These are phyloP conservation scores for Brachyhypopomus gauderio DNA, from an alignment of 2,113 vertebrate species.

Conservation along the genomic window DNA sequence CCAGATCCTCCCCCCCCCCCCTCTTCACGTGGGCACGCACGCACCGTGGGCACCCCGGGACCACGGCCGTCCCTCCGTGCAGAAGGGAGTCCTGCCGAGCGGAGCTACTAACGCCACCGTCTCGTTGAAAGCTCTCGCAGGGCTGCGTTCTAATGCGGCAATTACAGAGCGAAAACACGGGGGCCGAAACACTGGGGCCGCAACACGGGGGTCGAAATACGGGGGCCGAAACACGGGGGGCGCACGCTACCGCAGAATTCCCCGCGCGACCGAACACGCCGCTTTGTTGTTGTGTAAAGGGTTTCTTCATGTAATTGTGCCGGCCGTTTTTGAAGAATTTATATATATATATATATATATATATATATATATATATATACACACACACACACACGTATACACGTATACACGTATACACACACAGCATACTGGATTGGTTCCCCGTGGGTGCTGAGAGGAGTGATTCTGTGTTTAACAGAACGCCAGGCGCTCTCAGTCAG, in stretches of 20 bases:
- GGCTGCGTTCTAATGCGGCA: conserved; percentile 73
- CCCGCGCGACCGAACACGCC: conserved; percentile 68
- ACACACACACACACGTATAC: too few relatives aligned
- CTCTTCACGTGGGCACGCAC: neutral
- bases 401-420: too few relatives aligned
- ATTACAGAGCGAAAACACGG: conserved; percentile 70
- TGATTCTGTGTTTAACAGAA: conserved; percentile 65
- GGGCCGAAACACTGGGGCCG: conserved; percentile 63
- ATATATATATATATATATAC: conserved; percentile 71
- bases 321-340: conserved; percentile 62
- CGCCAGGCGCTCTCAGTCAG: conserved; percentile 49
- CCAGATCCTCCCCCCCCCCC: conserved; percentile 10
- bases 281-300: conserved; percentile 76
- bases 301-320: conserved; percentile 71
- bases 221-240: conserved; percentile 64
- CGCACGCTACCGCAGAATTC: conserved; percentile 68
- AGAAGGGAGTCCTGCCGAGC: conserved; percentile 43
- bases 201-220: too few relatives aligned
- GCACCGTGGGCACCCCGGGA: conserved; percentile 4
- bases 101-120: conserved; percentile 56
- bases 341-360: conserved; percentile 69
- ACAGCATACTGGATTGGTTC: conserved; percentile 50
- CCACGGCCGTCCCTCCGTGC: conserved; percentile 54
- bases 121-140: conserved; percentile 61
- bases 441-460: conserved; percentile 54